Conservation (phyloP, 2,113 vertebrate species). For the Martes martes region DNA sequence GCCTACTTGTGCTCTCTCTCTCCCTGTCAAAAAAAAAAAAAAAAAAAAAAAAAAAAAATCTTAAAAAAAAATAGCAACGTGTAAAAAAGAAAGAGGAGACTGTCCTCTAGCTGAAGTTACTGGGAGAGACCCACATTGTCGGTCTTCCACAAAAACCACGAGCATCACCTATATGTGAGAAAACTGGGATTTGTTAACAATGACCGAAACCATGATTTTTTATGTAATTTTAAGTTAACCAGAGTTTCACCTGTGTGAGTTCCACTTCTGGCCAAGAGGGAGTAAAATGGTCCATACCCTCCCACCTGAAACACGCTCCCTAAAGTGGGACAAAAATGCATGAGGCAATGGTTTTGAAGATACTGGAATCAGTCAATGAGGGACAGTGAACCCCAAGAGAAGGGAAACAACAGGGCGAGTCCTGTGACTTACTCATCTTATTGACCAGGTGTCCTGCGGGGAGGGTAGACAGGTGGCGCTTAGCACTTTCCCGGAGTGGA, state of each 20-base stretch:
- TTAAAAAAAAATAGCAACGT: neutral
- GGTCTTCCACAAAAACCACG: neutral
- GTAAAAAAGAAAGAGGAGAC: neutral
- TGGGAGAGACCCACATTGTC: neutral
- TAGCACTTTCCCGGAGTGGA: neutral
- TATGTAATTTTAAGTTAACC: neutral
- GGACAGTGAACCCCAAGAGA: neutral
- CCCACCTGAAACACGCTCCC: neutral
- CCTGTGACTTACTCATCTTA: neutral
- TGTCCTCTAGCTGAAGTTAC: neutral
- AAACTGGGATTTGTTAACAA: neutral
- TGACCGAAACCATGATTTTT: neutral
- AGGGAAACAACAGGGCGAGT: too few species aligned
- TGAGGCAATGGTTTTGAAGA: neutral
- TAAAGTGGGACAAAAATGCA: neutral
- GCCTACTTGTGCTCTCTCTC: too few species aligned
- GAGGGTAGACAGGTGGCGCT: neutral
- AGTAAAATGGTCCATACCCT: neutral
- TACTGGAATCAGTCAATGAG: neutral
- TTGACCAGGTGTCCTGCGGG: rapidly evolving
- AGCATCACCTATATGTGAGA: neutral
- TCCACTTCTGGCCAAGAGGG: neutral
- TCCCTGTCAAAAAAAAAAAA: too few species aligned
- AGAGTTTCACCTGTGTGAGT: neutral
- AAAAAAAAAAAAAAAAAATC: too few species aligned